These are phyloP conservation scores for Dreissena polymorpha DNA, from an alignment of 1,140 invertebrate genomes.

Conservation along the genomic window DNA sequence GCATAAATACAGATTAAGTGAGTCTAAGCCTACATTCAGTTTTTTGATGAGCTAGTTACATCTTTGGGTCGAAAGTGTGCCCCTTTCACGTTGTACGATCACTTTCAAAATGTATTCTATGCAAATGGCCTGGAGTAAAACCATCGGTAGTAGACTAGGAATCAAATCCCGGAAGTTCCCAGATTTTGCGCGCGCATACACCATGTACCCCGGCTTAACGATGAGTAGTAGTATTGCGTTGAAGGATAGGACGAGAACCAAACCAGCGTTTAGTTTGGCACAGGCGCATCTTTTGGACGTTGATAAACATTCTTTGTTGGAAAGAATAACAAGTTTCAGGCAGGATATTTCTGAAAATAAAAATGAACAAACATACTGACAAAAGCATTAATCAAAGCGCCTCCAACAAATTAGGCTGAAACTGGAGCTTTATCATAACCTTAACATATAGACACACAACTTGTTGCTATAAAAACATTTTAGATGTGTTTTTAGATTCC, in stretches of 20 bases:
- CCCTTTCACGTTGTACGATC: too few species aligned
- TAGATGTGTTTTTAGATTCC: too few species aligned
- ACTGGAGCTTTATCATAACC: too few species aligned
- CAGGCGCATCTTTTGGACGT: neutral
- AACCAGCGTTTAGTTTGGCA: neutral
- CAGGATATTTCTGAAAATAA: neutral
- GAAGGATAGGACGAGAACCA: neutral
- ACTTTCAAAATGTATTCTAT: too few species aligned
- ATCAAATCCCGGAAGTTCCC: neutral
- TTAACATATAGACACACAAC: too few species aligned
- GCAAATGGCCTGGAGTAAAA: neutral
- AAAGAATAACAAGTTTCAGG: neutral
- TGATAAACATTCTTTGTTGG: neutral
- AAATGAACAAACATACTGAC: neutral
- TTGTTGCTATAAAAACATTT: too few species aligned
- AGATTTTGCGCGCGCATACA: neutral
- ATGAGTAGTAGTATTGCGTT: neutral
- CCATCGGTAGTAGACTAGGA: neutral
- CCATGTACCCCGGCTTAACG: neutral
- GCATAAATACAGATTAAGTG: too few species aligned
- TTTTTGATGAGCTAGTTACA: too few species aligned
- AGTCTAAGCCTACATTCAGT: too few species aligned
- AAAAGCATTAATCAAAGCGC: too few species aligned
- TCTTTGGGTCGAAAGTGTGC: too few species aligned
- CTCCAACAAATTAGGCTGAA: too few species aligned